Evolutionary conservation across 1,140 invertebrate genomes (phyloP), one percentile per base, ranked within the genome.

Genomic region (Agrypnia vestita): DNA sequence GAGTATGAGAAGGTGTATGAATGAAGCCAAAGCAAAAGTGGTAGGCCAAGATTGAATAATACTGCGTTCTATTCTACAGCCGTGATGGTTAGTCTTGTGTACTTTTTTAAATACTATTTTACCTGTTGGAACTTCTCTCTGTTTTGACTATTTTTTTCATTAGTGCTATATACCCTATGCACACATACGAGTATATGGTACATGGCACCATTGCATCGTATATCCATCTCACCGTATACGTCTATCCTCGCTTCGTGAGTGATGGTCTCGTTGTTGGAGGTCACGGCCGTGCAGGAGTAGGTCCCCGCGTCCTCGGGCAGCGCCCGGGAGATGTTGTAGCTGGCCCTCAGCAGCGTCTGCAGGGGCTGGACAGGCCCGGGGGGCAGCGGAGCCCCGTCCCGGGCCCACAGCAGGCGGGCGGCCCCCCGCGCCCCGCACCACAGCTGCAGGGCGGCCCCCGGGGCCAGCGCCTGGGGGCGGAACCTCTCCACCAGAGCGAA

Each of bases 161-260:
- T n/a, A n/a, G n/a, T n/a, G n/a, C n/a, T n/a, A n/a, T n/a, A n/a
- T n/a, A n/a, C n/a, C n/a, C n/a, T n/a, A n/a, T n/a, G n/a, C n/a
- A n/a, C n/a, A n/a, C n/a, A n/a, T n/a, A n/a, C n/a, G n/a, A n/a
- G n/a, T n/a, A n/a, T n/a, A n/a, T n/a, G n/a, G n/a, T n/a, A n/a
- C n/a, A n/a, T n/a, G n/a, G 25, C 6, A 6, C 25, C 25, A 6
- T 35, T 3, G 25, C 6, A 35, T 3, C n/a, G 56, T 3, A 21
- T 11, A 61, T 61, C 13, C 12, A 62, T 35, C 55, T 76, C 19
- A 83, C 82, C 82, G n/a, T 80, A 80, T 9, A 83, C 76, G 49
- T 83, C 82, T 1, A 83, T 46, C 51, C 82, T 80, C 4, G 82
- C 82, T 19, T 64, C 71, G 49, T 83, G 79, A 11, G 59, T 71